Conservation (phyloP, 1,140 invertebrate genomes). For the Sipha flava region DNA sequence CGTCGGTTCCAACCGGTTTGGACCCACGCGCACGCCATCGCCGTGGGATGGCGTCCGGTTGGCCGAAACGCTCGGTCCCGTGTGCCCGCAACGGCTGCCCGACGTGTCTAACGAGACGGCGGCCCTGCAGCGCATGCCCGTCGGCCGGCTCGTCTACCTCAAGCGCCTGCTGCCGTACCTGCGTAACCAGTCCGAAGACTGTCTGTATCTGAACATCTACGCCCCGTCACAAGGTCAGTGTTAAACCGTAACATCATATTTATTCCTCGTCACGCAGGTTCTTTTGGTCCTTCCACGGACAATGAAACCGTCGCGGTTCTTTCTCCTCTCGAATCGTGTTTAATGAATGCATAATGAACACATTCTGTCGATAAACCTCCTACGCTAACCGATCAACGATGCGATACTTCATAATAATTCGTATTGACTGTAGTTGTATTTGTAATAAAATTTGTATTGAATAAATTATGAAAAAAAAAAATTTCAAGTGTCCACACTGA, state of each 20-base stretch:
- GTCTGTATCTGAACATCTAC: slow-evolving; percentile 91
- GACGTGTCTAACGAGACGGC: slow-evolving; percentile 76
- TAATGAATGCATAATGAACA: no score
- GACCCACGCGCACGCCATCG: slow-evolving; percentile 75
- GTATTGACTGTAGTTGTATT: no score
- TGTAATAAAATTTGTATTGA: no score
- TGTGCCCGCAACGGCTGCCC: slow-evolving; percentile 79
- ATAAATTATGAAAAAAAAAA: no score
- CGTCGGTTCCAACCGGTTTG: slow-evolving; percentile 73
- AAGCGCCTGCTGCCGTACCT: slow-evolving; percentile 71
- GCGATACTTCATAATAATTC: no score
- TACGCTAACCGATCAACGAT: no score
- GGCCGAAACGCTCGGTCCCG: slow-evolving; percentile 69
- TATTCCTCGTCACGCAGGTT: no score
- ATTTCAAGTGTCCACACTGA: no score
- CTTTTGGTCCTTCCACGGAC: no score
- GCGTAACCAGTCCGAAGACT: slow-evolving; percentile 89
- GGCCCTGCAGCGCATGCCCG: slow-evolving; percentile 73
- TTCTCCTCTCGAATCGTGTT: no score
- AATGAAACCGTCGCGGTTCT: no score
- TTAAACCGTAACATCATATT: background rate
- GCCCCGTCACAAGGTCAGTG: slow-evolving; percentile 80
- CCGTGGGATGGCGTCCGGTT: slow-evolving; percentile 78
- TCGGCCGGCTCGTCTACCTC: slow-evolving; percentile 75
- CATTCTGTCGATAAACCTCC: no score